Evolutionary conservation across 92 coral and sea anemone species (phyloP), one percentile per base, ranked within the genome.

Genomic region (Zoanthus sociatus): DNA sequence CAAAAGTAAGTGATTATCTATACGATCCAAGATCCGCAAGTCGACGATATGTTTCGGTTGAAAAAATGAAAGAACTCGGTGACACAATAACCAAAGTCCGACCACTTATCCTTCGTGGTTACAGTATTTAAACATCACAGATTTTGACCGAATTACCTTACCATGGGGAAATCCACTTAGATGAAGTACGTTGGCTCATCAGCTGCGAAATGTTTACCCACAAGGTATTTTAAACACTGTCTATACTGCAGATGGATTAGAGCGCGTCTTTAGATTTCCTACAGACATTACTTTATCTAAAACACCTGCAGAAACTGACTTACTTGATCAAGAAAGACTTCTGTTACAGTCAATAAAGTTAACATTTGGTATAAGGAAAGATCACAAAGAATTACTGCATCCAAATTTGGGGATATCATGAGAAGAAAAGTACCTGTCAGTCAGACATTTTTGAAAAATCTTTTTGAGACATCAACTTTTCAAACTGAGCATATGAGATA

Each of bases 91-190:
- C 67, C 17, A 76, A 21, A 46, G 84, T 48, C 84, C 89, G n/a
- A 86, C 89, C 89, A 86, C 89, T 86, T 86, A 76, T 76, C 76
- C 83, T 71, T 75, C 89, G 76, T 86, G 83, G 84, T 83, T 86
- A 48, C 76, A 76, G 50, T 86, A 76, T 76, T 63, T 15, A 30
- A 61, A 86, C 56, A 86, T 76, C 30, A 86, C 66, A 61, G 76
- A 26, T 26, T 26, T 26, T 26, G 26, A 26, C 26, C 0, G 26
- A 26, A 26, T 26, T 26, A 26, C 0, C 7, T 83, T 86, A 63
- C 83, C 84, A 76, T 76, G 83, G 89, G 82, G 89, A 53, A 75
- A 76, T 76, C 78, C 69, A 67, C 68, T 86, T 18, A 17, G 51
- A n/a, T 73, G 68, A 31, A 37, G 76, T 76, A 63, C 70, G 51